Evolutionary conservation across 2,888 invertebrate genomes (phyloP).

Genomic region (Sepiola atlantica): DNA sequence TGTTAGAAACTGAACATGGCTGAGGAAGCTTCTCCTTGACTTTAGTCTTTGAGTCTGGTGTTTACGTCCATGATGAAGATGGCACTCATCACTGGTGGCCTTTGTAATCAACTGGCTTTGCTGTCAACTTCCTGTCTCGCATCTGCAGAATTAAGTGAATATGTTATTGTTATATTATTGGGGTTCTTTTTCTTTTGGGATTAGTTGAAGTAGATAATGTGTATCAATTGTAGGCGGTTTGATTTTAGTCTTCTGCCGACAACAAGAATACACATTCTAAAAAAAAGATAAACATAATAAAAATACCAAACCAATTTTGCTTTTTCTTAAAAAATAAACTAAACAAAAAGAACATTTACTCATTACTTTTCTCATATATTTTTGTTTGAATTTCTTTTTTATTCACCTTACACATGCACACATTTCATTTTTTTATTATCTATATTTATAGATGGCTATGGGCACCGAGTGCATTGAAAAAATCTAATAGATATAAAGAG

Average conservation of each 20-base stretch:
- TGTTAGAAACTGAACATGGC: too few relatives aligned
- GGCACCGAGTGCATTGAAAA: too few relatives aligned
- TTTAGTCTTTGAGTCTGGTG: too few relatives aligned
- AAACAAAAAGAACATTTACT: not conserved
- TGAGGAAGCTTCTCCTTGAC: too few relatives aligned
- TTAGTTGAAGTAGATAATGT: not conserved
- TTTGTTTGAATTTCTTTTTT: not conserved
- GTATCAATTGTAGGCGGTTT: not conserved
- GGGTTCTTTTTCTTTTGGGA: not conserved
- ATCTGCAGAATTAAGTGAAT: too few relatives aligned
- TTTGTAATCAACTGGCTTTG: too few relatives aligned
- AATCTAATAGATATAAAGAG: too few relatives aligned
- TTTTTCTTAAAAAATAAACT: not conserved
- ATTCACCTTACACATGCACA: not conserved
- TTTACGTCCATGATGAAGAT: too few relatives aligned
- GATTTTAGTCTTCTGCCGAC: not conserved
- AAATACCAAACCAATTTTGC: not conserved
- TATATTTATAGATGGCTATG: too few relatives aligned
- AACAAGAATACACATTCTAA: not conserved
- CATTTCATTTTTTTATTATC: not conserved
- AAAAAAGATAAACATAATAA: not conserved
- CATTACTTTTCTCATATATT: not conserved
- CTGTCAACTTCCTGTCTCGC: too few relatives aligned
- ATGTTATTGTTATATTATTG: not conserved
- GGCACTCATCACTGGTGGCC: too few relatives aligned